These are phyloP conservation scores for Nematostella vectensis DNA, from an alignment of 92 coral and sea anemone genomes.

Conservation along the genomic window DNA sequence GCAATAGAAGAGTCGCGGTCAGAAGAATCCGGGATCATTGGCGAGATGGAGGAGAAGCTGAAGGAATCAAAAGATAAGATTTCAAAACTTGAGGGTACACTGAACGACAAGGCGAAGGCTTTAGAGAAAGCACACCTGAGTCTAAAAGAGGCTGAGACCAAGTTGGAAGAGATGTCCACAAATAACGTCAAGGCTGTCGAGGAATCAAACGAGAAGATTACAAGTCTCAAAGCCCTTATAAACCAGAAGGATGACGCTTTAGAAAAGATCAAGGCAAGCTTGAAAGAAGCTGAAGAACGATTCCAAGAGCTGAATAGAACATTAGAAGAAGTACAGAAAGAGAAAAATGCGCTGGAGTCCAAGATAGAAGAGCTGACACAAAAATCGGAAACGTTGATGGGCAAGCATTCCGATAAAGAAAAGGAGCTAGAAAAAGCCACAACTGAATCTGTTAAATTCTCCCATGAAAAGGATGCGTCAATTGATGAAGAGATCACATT, in stretches of 20 bases:
- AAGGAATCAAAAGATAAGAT: constrained; percentile 13
- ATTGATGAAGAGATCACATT: background rate
- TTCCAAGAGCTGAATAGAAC: too few species aligned
- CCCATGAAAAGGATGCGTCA: too few species aligned
- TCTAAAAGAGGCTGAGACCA: background rate
- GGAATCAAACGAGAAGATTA: too few species aligned
- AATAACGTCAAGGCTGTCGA: background rate
- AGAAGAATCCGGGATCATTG: background rate
- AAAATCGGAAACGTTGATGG: constrained; percentile 2
- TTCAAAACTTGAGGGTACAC: constrained; percentile 2
- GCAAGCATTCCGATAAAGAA: too few species aligned
- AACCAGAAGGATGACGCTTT: too few species aligned
- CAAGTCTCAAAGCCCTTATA: too few species aligned
- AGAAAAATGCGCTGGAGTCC: constrained; percentile 6
- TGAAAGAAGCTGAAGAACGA: too few species aligned
- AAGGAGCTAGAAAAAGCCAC: constrained; percentile 10
- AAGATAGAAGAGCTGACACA: background rate
- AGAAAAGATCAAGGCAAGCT: too few species aligned
- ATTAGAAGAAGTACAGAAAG: background rate
- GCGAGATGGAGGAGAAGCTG: constrained; percentile 10
- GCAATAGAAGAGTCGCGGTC: background rate
- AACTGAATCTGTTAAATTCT: constrained; percentile 6
- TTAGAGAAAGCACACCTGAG: background rate
- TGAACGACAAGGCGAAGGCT: background rate
- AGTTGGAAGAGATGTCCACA: background rate